Percentiles rank a stretch among this genome's conserved stretches.
Conservation (phyloP, 2,797 vertebrate genomes). For the Heterohyrax brucei region DNA sequence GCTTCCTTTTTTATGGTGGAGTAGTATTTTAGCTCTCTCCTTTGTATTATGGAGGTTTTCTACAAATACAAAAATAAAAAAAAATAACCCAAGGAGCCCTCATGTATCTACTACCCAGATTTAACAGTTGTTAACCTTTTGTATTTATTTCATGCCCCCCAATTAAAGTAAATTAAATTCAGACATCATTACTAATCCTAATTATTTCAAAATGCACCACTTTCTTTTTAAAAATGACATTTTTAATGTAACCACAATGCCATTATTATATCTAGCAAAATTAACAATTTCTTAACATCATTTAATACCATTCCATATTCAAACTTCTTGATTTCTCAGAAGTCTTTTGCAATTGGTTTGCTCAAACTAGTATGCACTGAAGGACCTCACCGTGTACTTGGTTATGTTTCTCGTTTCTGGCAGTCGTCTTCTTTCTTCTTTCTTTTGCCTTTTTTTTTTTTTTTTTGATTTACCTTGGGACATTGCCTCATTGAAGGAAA, state of each 20-base stretch:
- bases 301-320: background rate
- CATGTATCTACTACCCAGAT: background rate
- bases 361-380: slow-evolving; percentile 3
- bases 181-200: background rate
- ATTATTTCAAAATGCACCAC: background rate
- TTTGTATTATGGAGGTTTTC: background rate
- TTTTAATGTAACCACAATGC: background rate
- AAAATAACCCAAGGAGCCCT: background rate
- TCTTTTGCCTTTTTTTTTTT: background rate
- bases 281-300: background rate
- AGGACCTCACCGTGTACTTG: background rate
- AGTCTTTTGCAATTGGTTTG: background rate
- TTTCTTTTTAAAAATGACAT: background rate
- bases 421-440: background rate
- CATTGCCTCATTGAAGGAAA: background rate
- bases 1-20: background rate
- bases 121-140: background rate
- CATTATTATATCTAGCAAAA: slow-evolving; percentile 37
- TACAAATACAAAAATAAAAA: slow-evolving; percentile 11
- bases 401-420: background rate
- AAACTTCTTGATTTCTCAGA: slow-evolving; percentile 5
- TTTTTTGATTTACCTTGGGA: background rate
- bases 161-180: slow-evolving; percentile 17
- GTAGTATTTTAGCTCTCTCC: background rate
- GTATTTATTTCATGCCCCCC: background rate